Evolutionary conservation across 2,888 invertebrate species (phyloP), one percentile per base, ranked within the genome.

Genomic region (Barypeithes pellucidus): DNA sequence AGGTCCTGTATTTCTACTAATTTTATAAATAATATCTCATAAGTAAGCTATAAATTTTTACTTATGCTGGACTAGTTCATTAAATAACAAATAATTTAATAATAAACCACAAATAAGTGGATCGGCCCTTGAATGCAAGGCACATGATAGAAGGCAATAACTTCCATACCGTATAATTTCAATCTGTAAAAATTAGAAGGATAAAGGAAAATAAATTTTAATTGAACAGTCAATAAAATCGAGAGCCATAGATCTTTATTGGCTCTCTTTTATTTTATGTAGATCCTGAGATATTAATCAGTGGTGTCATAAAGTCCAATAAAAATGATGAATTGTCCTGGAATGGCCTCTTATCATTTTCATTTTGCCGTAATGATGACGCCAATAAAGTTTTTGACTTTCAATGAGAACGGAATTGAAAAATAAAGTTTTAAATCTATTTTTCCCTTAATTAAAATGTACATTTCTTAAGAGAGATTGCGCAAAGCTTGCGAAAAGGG

Each of bases 381-480:
- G 61, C 61, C 61, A 63, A 63, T 63, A 63, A 63, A 63, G 63
- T 63, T 63, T 63, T 63, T 36, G 63, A 63, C 33, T 50, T 63
- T 50, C 36, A 50, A 63, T 50, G 43, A 63, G 50, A n/a, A 20
- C 33, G 16, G 9, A 63, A 63, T 63, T 50, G 50, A 63, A 63
- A 47, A 63, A 63, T 63, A 33, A 63, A 63, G 33, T 63, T 63
- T 61, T 61, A 18, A 43, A 61, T 61, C 41, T 61, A 61, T 61
- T 61, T n/a, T 61, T 24, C n/a, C 3, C n/a, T 14, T 33, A 54
- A 54, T 54, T 54, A 54, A 54, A 54, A 54, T n/a, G 54, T 54
- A 22, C 11, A 33, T 54, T 54, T 16, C 11, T 14, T 54, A 29
- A 7, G 43, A 12, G 16, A 16, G 43, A 43, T 43, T 43, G 14